phyloP scores from a whole-genome alignment of 2,888 invertebrate species.

The Alloscopus bannaensis region DNA sequence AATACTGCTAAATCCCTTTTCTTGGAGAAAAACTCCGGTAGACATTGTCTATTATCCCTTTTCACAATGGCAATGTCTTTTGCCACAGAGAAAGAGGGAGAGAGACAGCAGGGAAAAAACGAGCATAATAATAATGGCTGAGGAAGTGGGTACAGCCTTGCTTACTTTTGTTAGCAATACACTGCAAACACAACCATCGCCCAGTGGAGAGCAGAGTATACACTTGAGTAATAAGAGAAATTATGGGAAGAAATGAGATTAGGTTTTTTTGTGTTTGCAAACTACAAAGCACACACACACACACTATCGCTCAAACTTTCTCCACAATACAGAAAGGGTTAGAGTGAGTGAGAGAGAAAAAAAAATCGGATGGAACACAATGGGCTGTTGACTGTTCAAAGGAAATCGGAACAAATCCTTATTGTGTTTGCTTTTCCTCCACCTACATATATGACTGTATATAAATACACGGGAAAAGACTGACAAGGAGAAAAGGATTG shows the following conservation, averaged over 20 bases:
- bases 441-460: not conserved
- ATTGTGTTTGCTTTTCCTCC: not conserved
- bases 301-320: constrained; percentile 2
- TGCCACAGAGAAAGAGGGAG: too few species aligned
- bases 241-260: not conserved
- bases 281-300: not conserved
- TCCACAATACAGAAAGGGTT: not conserved
- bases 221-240: not conserved
- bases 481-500: not conserved
- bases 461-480: not conserved
- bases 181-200: too few species aligned
- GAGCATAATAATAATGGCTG: too few species aligned
- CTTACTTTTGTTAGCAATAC: too few species aligned
- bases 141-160: too few species aligned
- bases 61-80: too few species aligned
- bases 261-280: not conserved
- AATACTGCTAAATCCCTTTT: too few species aligned
- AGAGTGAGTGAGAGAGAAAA: not conserved
- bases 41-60: too few species aligned
- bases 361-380: constrained; percentile 1
- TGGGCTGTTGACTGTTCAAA: constrained; percentile 7
- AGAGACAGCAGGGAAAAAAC: too few species aligned
- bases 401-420: not conserved
- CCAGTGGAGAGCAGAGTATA: not conserved
- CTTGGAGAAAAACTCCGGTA: too few species aligned